phyloP scores from a whole-genome alignment of 2,797 vertebrate species.

The Gadopsis marmoratus region DNA sequence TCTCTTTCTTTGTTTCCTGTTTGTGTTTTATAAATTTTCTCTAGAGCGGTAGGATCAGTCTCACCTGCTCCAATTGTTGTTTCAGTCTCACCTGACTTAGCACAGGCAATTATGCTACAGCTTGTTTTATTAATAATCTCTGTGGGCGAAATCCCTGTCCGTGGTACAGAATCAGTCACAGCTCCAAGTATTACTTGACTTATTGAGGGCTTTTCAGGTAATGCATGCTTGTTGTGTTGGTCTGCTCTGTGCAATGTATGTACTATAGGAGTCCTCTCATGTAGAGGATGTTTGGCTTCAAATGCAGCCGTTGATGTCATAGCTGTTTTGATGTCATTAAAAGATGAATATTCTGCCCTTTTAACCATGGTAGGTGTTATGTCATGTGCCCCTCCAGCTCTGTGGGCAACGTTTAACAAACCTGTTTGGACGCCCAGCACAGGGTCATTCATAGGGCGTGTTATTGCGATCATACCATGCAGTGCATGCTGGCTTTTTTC shows the following conservation, averaged over 20 bases:
- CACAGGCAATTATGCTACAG: conserved; percentile 35
- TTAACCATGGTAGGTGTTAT: conserved; percentile 13
- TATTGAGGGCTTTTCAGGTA: conserved; percentile 42
- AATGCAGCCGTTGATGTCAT: conserved; percentile 18
- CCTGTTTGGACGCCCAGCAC: neutral
- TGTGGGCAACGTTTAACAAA: conserved; percentile 33
- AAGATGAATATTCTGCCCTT: conserved; percentile 28
- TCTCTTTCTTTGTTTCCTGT: conserved; percentile 16
- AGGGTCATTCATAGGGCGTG: conserved; percentile 32
- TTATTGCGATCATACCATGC: conserved; percentile 20
- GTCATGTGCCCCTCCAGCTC: conserved; percentile 13
- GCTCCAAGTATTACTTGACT: conserved; percentile 38
- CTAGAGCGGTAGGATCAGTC: conserved; percentile 29
- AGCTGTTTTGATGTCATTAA: conserved; percentile 38
- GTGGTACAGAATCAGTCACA: conserved; percentile 38
- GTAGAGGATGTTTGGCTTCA: conserved; percentile 11
- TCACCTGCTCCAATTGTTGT: conserved; percentile 38
- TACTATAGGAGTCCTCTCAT: conserved; percentile 7
- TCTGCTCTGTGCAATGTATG: conserved; percentile 10
- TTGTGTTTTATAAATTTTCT: conserved; percentile 50
- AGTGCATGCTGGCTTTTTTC: conserved; percentile 44
- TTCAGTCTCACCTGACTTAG: conserved; percentile 24
- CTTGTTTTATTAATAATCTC: conserved; percentile 49
- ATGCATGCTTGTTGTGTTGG: conserved; percentile 9
- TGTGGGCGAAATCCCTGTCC: conserved; percentile 18